Conservation (phyloP, 2,797 vertebrate species). For the Tenualosa thibaudeaui region DNA sequence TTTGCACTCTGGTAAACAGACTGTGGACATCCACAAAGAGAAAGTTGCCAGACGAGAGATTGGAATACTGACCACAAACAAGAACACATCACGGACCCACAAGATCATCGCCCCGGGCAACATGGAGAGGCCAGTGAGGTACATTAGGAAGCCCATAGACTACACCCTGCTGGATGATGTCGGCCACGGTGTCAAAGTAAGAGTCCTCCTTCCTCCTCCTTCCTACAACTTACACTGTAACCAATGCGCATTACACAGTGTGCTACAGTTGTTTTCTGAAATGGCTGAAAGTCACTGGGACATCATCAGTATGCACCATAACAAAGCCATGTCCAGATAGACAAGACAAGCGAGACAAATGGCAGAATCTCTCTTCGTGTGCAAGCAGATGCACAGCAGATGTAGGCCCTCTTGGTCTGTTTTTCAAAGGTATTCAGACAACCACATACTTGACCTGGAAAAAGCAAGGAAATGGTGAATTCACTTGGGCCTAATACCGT, state of each 20-base stretch:
- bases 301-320: not conserved
- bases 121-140: constrained; percentile 97
- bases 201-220: constrained; percentile 26
- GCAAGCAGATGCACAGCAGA: not conserved
- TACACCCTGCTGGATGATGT: constrained; percentile 98
- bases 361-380: not conserved
- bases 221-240: not conserved
- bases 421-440: not conserved
- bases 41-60: constrained; percentile 98
- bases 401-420: not conserved
- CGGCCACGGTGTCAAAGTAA: constrained; percentile 98
- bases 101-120: constrained; percentile 98
- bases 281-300: not conserved
- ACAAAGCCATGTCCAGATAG: not conserved
- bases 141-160: constrained; percentile 98
- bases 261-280: not conserved
- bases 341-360: not conserved
- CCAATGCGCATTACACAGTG: not conserved
- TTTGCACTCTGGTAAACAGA: constrained; percentile 73
- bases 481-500: not conserved
- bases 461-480: not conserved
- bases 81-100: constrained; percentile 98
- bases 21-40: constrained; percentile 99
- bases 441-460: constrained; percentile 24
- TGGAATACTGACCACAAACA: constrained; percentile 98